Evolutionary conservation across 2,888 invertebrate genomes (phyloP).

Genomic region (Drosophila formosana): DNA sequence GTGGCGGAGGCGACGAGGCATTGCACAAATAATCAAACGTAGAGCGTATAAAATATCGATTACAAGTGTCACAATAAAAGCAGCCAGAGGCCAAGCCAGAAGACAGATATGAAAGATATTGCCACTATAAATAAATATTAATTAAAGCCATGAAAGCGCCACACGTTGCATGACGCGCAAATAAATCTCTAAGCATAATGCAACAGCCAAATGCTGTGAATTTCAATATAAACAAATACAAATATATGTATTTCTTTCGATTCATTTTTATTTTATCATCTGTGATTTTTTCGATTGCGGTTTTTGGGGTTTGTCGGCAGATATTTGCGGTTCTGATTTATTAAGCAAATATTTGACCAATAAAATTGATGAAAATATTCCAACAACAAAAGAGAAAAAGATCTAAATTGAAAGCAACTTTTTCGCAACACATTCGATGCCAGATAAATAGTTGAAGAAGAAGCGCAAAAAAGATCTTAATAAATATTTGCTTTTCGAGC

Average conservation of each 20-base stretch:
- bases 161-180: constrained; percentile 16
- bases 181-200: constrained; percentile 56
- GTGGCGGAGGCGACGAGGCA: constrained; percentile 4
- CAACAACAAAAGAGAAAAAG: constrained; percentile 6
- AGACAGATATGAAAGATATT: constrained; percentile 22
- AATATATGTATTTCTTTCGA: not conserved
- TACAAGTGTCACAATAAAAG: constrained; percentile 53
- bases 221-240: constrained; percentile 8
- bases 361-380: constrained; percentile 61
- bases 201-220: constrained; percentile 21
- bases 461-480: constrained; percentile 30
- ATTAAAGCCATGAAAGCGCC: constrained; percentile 54
- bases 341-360: constrained; percentile 70
- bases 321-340: constrained; percentile 57
- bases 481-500: constrained; percentile 56
- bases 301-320: constrained; percentile 20
- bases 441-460: constrained; percentile 13
- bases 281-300: constrained; percentile 15
- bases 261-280: constrained; percentile 21
- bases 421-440: constrained; percentile 14
- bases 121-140: constrained; percentile 71
- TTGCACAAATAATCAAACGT: constrained; percentile 45
- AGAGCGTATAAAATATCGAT: constrained; percentile 56
- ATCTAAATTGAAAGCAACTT: constrained; percentile 21
- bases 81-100: constrained; percentile 15